A percentile compares a stretch with the other conserved stretches of the same genome.
Evolutionary conservation across 2,888 invertebrate species (phyloP).

Genomic region (Himalopsyche tibetana): DNA sequence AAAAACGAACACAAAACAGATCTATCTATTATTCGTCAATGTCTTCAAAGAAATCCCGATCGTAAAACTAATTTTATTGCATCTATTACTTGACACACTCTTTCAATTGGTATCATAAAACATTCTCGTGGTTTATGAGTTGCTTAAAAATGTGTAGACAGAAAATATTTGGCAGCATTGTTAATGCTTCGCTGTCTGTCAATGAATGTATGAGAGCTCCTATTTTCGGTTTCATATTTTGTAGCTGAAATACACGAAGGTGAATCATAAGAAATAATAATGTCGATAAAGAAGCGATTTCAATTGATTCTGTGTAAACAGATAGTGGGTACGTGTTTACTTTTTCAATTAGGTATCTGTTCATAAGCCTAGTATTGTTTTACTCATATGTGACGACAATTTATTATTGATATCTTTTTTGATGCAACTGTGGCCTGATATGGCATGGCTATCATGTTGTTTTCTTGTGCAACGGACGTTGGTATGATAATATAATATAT

Average conservation of each 20-base stretch:
- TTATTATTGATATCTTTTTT: not conserved
- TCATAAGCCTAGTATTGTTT: not conserved
- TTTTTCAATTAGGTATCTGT: not conserved
- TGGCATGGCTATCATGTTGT: not conserved
- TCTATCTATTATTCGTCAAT: not conserved
- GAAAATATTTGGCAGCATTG: not conserved
- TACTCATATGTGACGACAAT: not conserved
- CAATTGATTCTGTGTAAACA: conserved; percentile 25
- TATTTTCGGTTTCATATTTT: conserved; percentile 11
- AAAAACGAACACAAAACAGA: not conserved
- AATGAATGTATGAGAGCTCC: not conserved
- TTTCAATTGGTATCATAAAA: conserved; percentile 14
- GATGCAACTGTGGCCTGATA: conserved; percentile 7
- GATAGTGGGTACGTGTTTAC: conserved; percentile 20
- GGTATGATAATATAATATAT: not conserved
- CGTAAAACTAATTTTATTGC: not conserved
- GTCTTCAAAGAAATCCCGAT: not conserved
- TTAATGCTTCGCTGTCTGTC: conserved; percentile 1
- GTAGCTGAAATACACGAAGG: not conserved
- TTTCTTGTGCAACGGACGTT: not conserved
- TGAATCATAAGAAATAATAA: conserved; percentile 28
- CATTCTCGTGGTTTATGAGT: not conserved
- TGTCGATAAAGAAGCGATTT: conserved; percentile 28
- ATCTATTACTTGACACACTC: not conserved
- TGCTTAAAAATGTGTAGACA: not conserved